Conservation (phyloP, 2,888 invertebrate species). For the Lissocephala sabroskyi region DNA sequence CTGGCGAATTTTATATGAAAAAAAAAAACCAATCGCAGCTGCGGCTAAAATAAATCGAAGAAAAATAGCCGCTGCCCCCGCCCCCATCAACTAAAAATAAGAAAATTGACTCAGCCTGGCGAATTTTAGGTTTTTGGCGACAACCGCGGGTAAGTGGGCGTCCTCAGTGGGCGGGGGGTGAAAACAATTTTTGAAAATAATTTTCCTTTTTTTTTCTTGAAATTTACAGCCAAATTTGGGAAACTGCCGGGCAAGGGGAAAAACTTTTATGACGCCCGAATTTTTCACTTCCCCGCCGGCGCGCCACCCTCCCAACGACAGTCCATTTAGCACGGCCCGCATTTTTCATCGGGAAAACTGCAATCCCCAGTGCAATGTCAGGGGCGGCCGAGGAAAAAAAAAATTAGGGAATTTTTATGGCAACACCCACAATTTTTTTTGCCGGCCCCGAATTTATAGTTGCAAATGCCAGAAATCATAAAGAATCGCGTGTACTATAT, state of each 20-base stretch:
- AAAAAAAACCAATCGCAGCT: conserved; percentile 27
- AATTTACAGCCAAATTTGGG: conserved; percentile 61
- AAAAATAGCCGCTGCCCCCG: background rate
- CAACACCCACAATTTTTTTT: conserved; percentile 4
- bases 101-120: conserved; percentile 55
- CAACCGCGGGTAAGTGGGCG: background rate
- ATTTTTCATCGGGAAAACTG: conserved; percentile 6
- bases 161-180: background rate
- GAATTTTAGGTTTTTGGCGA: conserved; percentile 25
- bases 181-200: conserved; percentile 25
- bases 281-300: background rate
- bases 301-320: too few relatives aligned
- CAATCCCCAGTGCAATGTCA: conserved; percentile 44
- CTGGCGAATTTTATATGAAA: conserved; percentile 14
- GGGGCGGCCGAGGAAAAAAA: conserved; percentile 25
- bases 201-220: too few relatives aligned
- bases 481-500: conserved; percentile 5
- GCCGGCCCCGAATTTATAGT: conserved; percentile 29
- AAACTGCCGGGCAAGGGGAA: background rate
- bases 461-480: conserved; percentile 41
- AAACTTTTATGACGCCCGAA: background rate
- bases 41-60: conserved; percentile 34
- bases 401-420: conserved; percentile 41
- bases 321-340: conserved; percentile 31
- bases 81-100: conserved; percentile 52